phyloP scores from a whole-genome alignment of 2,797 vertebrate species.

The Bradypodion pumilum region DNA sequence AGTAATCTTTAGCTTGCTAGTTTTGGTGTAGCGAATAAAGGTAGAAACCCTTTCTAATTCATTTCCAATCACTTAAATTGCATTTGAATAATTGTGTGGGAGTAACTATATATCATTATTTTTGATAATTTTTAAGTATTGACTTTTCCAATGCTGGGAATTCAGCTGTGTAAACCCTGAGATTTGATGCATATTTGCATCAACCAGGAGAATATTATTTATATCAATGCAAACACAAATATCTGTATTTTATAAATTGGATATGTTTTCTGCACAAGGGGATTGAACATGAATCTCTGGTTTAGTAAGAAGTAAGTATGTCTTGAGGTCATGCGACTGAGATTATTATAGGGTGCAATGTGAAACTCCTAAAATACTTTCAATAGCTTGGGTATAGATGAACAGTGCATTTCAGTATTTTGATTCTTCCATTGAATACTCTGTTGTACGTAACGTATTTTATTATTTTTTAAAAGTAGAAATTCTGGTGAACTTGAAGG shows the following conservation, averaged over 20 bases:
- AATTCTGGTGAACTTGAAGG: constrained; percentile 38
- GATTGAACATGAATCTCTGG: not conserved
- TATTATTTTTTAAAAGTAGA: constrained; percentile 45
- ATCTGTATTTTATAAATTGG: not conserved
- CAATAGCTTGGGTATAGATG: constrained; percentile 47
- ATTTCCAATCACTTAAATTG: no score
- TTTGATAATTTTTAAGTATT: not conserved
- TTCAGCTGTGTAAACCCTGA: constrained; percentile 25
- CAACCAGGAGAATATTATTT: not conserved
- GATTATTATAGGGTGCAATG: constrained; percentile 69
- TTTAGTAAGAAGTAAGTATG: constrained; percentile 11
- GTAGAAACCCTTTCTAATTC: no score
- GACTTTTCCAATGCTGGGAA: not conserved
- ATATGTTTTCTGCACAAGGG: not conserved
- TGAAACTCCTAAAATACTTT: constrained; percentile 56
- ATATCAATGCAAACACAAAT: not conserved
- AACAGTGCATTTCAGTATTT: constrained; percentile 43
- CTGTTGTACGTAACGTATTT: constrained; percentile 26
- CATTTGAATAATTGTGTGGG: not conserved
- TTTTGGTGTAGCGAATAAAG: no score
- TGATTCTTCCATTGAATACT: constrained; percentile 49
- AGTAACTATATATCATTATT: not conserved
- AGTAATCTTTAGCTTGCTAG: not conserved
- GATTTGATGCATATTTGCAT: not conserved
- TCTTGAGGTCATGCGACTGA: not conserved